Evolutionary conservation across 2,888 invertebrate genomes (phyloP), one percentile per base, ranked within the genome.

Genomic region (Agrochola litura): DNA sequence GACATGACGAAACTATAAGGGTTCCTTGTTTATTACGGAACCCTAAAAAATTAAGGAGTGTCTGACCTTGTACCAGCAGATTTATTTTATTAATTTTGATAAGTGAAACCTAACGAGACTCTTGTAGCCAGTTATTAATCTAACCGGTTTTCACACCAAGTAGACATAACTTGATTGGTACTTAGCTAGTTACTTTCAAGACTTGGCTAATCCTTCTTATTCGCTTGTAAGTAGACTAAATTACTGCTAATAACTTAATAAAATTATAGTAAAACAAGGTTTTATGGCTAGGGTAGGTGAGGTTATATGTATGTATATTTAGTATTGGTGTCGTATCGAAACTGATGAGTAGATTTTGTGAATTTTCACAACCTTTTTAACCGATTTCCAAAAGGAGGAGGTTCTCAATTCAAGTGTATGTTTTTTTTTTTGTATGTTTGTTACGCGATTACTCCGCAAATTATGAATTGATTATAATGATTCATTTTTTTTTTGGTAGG

Each of bases 41-140:
- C n/a, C n/a, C n/a, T n/a, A n/a, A n/a, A n/a, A n/a, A 43, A 70
- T 66, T 22, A 65, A 49, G 61, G 54, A 70, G 60, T 66, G 49
- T 30, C 63, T 58, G 75, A 81, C 73, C 85, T 73, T 73, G 60
- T 60, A 67, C 60, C 54, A 56, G 54, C 54, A 30, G 72, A 78
- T 84, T 72, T 43, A 84, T 83, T 82, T 69, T 81, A 89, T 89
- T 85, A 84, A 83, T 86, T 80, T 85, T 77, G 73, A 82, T 87
- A 86, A 90, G 85, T 89, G 88, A 87, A 89, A 86, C 89, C 79
- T 90, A 89, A 89, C 85, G 79, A 85, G 86, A 75, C 81, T 77
- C 74, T 77, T 73, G 81, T 74, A 77, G 61, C 68, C 61, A 76
- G 76, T 68, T 79, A 84, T 78, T 85, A 78, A 58, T 64, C 37